Conservation (phyloP, 1,140 invertebrate genomes). For the Drosophila mayri region DNA sequence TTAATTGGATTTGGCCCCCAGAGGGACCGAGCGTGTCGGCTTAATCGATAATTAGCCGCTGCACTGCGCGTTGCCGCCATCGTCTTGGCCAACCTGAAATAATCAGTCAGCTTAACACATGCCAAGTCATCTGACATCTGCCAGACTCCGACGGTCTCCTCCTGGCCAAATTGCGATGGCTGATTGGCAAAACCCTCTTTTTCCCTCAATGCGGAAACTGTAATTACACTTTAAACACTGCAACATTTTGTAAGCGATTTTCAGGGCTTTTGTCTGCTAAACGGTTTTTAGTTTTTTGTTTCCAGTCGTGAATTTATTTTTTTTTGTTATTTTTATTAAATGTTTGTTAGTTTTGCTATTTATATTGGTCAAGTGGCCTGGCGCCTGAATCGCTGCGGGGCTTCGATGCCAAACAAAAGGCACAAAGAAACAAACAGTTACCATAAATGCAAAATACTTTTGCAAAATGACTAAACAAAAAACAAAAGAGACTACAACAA, state of each 20-base stretch:
- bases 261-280: constrained; percentile 56
- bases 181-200: constrained; percentile 53
- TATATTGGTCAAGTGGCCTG: constrained; percentile 77
- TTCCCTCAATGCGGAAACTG: constrained; percentile 71
- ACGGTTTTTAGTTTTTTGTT: constrained; percentile 33
- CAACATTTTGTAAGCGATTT: constrained; percentile 77
- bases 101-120: constrained; percentile 45
- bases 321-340: constrained; percentile 19
- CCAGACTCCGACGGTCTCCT: neutral
- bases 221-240: constrained; percentile 71
- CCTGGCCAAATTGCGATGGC: constrained; percentile 21
- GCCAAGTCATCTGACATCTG: constrained; percentile 49
- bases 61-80: constrained; percentile 23
- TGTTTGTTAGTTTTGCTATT: constrained; percentile 53
- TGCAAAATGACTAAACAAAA: constrained; percentile 60
- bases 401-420: constrained; percentile 56
- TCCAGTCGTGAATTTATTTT: constrained; percentile 43
- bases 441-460: constrained; percentile 60
- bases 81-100: constrained; percentile 49
- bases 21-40: constrained; percentile 50
- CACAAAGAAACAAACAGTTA: constrained; percentile 71
- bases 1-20: constrained; percentile 69
- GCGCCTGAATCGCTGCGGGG: constrained; percentile 53
- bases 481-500: constrained; percentile 19
- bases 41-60: constrained; percentile 76